Evolutionary conservation across 2,113 vertebrate genomes (phyloP).

Genomic region (Hypanus sabinus): DNA sequence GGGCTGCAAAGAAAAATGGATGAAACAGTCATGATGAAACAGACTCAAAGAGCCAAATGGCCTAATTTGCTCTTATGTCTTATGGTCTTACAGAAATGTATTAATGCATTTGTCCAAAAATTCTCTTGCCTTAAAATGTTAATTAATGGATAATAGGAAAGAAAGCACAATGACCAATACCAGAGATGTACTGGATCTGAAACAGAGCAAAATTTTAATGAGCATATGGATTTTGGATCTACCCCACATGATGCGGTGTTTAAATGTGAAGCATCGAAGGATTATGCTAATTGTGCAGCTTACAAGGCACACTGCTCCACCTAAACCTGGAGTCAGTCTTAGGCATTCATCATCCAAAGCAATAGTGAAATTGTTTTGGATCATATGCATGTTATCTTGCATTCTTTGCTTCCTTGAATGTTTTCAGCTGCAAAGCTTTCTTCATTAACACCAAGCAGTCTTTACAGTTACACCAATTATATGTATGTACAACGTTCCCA

Average conservation of each 20-base stretch:
- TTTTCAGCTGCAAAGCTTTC: neutral
- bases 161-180: neutral
- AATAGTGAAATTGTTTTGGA: neutral
- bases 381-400: neutral
- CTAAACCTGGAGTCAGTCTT: constrained; percentile 4
- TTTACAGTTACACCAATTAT: neutral
- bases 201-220: neutral
- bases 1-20: too few relatives aligned
- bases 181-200: neutral
- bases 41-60: too few relatives aligned
- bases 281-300: neutral
- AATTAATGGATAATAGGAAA: neutral
- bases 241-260: neutral
- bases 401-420: neutral
- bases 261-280: constrained; percentile 7
- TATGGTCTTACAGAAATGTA: neutral
- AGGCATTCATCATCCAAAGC: constrained; percentile 14
- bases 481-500: neutral
- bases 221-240: neutral
- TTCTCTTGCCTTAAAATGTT: neutral
- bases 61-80: too few relatives aligned
- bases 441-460: neutral
- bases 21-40: too few relatives aligned
- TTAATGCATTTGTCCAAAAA: neutral
- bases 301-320: neutral